Base-by-base conservation (phyloP, 2,888 invertebrate species). In the Crocallis elinguaria region DNA sequence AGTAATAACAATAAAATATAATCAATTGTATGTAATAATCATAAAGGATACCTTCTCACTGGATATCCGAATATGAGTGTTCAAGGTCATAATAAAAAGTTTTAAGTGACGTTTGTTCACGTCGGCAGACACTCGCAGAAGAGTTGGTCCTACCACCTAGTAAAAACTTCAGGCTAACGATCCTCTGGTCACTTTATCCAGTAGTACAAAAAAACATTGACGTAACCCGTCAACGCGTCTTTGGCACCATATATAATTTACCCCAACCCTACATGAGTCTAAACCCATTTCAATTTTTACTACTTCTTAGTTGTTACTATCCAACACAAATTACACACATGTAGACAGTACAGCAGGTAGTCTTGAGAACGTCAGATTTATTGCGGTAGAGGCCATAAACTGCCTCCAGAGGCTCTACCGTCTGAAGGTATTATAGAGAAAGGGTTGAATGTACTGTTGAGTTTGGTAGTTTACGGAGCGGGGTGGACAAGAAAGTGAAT, bases 1-100 rank as follows among this genome's bases (percentile, higher is more conserved):
- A 42, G 39, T 23, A 46, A 53, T 53, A 45, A 36, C 45, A 52
- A 52, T 57, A 52, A 51, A 52, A 52, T 23, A 42, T 49, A 52
- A 49, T 42, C 14, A 45, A 38, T 42, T 23, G 50, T 44, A 32
- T 23, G 44, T 35, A 50, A 50, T 56, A 46, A 38, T 35, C 51
- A 21, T 39, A 45, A 43, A 33, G 13, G 44, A 44, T 39, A 27
- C 37, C 25, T 45, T 37, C 37, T 49, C 25, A 9, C 30, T 38
- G 43, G 33, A 50, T 50, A 50, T 43, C 19, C 43, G 37, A 30
- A 13, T 11, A 27, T 41, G 39, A 14, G 14, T 17, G 17, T 21
- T 23, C 14, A 0, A 13, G 11, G 27, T 17, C n/a, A n/a, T n/a
- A n/a, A n/a, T n/a, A n/a, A n/a, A n/a, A n/a, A n/a, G n/a, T n/a